A percentile compares a stretch with the other conserved stretches of the same genome.
Conservation (phyloP, 2,797 vertebrate genomes). For the Falco rusticolus region DNA sequence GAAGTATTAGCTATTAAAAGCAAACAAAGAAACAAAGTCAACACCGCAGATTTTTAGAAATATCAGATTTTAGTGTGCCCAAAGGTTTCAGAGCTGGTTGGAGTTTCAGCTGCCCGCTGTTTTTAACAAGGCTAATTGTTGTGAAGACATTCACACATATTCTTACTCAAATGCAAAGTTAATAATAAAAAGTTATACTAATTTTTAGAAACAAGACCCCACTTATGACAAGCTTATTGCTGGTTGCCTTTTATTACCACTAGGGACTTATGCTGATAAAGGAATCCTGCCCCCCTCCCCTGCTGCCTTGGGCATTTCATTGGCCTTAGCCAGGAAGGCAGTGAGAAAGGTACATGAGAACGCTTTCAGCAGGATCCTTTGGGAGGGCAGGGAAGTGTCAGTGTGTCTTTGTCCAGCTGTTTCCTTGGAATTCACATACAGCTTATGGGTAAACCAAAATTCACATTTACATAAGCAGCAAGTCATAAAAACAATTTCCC, state of each 20-base stretch:
- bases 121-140: neutral
- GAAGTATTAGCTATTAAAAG: neutral
- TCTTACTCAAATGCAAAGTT: neutral
- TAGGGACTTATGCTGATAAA: neutral
- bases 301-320: neutral
- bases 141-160: neutral
- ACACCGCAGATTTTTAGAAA: neutral
- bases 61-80: neutral
- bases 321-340: neutral
- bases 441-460: neutral
- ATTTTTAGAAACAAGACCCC: neutral
- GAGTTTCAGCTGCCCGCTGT: neutral
- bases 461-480: neutral
- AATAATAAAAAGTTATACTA: neutral
- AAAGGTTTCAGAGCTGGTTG: neutral
- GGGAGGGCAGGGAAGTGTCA: neutral
- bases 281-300: neutral
- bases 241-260: neutral
- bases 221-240: neutral
- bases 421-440: neutral
- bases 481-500: neutral
- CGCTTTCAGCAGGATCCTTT: neutral
- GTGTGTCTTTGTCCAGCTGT: neutral
- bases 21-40: neutral
- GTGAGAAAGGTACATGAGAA: neutral